These are phyloP conservation scores for Slavum lentiscoides DNA, from an alignment of 2,888 invertebrate species.

Conservation along the genomic window DNA sequence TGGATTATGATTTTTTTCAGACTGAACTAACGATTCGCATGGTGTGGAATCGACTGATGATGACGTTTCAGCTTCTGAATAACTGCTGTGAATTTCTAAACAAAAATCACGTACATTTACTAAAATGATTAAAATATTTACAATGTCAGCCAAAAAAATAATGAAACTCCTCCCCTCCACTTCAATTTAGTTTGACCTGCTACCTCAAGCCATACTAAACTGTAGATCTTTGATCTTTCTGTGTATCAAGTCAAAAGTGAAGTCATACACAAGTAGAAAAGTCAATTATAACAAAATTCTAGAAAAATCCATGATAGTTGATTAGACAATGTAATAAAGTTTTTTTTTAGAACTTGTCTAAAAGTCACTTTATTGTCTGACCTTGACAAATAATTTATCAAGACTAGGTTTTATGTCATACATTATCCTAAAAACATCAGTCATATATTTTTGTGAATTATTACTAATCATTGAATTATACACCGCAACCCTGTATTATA, in stretches of 20 bases:
- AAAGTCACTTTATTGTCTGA: too few species aligned
- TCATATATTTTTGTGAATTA: neutral
- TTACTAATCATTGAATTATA: conserved; percentile 25
- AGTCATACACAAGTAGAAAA: too few species aligned
- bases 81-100: conserved; percentile 18
- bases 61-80: conserved; percentile 37
- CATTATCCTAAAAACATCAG: neutral
- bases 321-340: too few species aligned
- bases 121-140: neutral
- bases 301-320: too few species aligned
- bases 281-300: too few species aligned
- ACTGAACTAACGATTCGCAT: conserved; percentile 19
- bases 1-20: conserved; percentile 17
- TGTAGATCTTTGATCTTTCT: too few species aligned
- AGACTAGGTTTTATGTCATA: conserved; percentile 23
- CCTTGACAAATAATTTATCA: conserved; percentile 3
- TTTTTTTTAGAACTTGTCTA: too few species aligned
- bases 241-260: too few species aligned
- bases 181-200: too few species aligned
- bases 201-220: too few species aligned
- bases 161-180: too few species aligned
- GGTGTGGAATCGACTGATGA: conserved; percentile 17
- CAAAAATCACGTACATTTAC: neutral
- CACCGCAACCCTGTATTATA: neutral
- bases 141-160: too few species aligned